A percentile compares a stretch with the other conserved stretches of the same genome.
These are phyloP conservation scores for Phenganax marumi DNA, from an alignment of 92 coral and sea anemone genomes.

Conservation along the genomic window DNA sequence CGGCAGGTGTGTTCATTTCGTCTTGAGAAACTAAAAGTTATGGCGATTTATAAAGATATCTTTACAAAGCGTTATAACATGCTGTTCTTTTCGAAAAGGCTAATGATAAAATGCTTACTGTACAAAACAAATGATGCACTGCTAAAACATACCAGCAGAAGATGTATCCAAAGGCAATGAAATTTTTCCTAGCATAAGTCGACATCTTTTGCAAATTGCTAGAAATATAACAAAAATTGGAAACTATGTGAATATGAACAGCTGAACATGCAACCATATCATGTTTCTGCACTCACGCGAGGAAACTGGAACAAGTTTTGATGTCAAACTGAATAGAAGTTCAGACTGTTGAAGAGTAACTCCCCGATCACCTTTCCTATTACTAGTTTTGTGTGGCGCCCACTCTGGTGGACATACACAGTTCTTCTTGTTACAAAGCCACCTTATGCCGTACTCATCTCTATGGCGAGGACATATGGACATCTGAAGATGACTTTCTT, in stretches of 20 bases:
- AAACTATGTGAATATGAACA: too few relatives aligned
- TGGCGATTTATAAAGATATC: not conserved
- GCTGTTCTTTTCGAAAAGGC: not conserved
- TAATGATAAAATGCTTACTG: not conserved
- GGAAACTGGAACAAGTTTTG: slow-evolving; percentile 51
- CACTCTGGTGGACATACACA: slow-evolving; percentile 58
- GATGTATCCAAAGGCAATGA: too few relatives aligned
- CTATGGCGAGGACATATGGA: slow-evolving; percentile 63
- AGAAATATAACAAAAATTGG: not conserved
- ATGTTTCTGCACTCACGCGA: slow-evolving; percentile 37
- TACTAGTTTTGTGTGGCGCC: slow-evolving; percentile 52
- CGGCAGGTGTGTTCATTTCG: not conserved
- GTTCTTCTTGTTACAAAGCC: slow-evolving; percentile 54
- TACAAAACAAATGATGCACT: too few relatives aligned
- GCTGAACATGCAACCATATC: too few relatives aligned
- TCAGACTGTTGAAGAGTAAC: slow-evolving; percentile 51
- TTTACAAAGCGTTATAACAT: not conserved
- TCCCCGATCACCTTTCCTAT: slow-evolving; percentile 57
- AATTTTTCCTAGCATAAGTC: too few relatives aligned
- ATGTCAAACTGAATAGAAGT: slow-evolving; percentile 36
- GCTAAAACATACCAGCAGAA: too few relatives aligned
- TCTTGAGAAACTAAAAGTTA: not conserved
- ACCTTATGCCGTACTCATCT: slow-evolving; percentile 56
- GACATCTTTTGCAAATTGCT: not conserved
- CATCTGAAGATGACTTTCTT: slow-evolving; percentile 52